phyloP scores from a whole-genome alignment of 2,113 vertebrate species.

The Otis tarda region DNA sequence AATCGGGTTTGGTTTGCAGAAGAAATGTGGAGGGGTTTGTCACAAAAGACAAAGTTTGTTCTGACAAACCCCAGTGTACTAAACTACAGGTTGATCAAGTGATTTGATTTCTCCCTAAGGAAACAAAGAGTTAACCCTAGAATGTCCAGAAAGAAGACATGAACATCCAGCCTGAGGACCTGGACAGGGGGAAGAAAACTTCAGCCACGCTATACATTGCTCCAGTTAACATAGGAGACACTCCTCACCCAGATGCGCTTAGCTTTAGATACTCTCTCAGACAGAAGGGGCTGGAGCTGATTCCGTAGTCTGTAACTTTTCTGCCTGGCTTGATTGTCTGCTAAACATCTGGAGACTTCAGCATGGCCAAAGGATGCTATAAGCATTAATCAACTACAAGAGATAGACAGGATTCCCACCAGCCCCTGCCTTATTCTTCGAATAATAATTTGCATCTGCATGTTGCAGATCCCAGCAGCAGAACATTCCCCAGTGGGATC shows the following conservation, averaged over 20 bases:
- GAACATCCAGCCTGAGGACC: background rate
- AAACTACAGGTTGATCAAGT: background rate
- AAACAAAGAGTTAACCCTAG: background rate
- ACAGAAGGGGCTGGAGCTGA: background rate
- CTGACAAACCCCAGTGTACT: background rate
- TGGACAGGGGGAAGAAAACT: background rate
- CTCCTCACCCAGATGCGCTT: background rate
- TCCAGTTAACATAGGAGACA: fast-evolving
- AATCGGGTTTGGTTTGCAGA: background rate
- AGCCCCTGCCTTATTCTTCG: background rate
- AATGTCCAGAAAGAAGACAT: background rate
- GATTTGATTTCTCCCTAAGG: background rate
- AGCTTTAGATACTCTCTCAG: background rate
- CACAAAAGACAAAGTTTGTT: background rate
- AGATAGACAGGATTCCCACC: background rate
- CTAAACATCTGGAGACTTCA: background rate
- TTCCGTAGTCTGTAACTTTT: background rate
- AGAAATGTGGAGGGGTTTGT: background rate
- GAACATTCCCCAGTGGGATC: background rate
- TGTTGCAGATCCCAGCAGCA: background rate
- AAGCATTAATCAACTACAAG: background rate
- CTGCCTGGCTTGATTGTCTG: background rate
- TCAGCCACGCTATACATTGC: background rate
- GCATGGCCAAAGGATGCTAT: background rate
- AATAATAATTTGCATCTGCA: background rate